Percentiles rank a stretch among this genome's conserved stretches.
These are phyloP conservation scores for Lutraria rhynchaena DNA, from an alignment of 1,140 invertebrate genomes.

Conservation along the genomic window DNA sequence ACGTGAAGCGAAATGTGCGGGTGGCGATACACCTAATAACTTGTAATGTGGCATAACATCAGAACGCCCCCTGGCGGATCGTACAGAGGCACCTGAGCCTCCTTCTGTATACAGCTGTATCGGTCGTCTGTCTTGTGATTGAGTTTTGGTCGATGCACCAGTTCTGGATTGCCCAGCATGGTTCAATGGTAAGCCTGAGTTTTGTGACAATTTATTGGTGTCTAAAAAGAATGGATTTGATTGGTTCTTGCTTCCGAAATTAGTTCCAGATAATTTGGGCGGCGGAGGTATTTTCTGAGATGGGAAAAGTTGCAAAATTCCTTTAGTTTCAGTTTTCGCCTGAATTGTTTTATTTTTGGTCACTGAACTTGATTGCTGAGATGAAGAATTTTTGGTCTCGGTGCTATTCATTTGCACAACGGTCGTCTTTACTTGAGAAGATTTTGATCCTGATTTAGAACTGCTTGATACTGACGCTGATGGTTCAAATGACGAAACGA, in stretches of 20 bases:
- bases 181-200: not conserved
- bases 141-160: not conserved
- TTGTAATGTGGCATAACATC: conserved; percentile 44
- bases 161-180: not conserved
- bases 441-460: not conserved
- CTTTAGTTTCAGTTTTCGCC: not conserved
- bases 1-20: not conserved
- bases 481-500: not conserved
- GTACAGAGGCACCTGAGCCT: too few relatives aligned
- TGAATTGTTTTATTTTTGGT: not conserved
- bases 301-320: conserved; percentile 28
- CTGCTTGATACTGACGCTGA: not conserved
- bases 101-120: not conserved
- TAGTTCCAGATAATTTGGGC: conserved; percentile 8
- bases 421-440: conserved; percentile 2
- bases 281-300: conserved; percentile 34
- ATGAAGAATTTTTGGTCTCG: not conserved
- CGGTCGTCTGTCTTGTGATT: not conserved
- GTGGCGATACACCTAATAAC: not conserved
- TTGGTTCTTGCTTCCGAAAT: not conserved
- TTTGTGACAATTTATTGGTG: not conserved
- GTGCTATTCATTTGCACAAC: not conserved
- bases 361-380: not conserved
- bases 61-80: not conserved
- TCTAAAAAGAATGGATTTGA: conserved; percentile 11